A percentile compares a stretch with the other conserved stretches of the same genome.
These are phyloP conservation scores for Sula dactylatra DNA, from an alignment of 2,113 vertebrate genomes.

Conservation along the genomic window DNA sequence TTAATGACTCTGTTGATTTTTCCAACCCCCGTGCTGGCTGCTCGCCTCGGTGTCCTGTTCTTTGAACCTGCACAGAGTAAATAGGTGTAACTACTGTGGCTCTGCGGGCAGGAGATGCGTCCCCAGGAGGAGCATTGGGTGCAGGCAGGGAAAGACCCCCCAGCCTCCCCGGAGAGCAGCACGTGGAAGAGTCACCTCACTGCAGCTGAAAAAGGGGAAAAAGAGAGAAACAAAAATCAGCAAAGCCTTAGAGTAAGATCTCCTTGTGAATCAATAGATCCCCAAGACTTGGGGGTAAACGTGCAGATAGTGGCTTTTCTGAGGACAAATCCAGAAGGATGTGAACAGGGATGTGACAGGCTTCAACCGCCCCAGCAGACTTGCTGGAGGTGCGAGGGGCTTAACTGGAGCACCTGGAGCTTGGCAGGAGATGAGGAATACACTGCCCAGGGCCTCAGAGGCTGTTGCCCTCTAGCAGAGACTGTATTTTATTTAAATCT, in stretches of 20 bases:
- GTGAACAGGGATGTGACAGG: neutral
- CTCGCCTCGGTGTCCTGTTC: neutral
- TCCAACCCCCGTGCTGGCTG: neutral
- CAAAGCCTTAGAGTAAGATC: neutral
- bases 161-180: neutral
- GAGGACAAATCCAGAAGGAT: neutral
- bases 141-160: neutral
- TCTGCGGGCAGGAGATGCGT: neutral
- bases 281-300: neutral
- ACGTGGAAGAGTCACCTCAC: rapidly evolving
- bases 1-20: constrained; percentile 6
- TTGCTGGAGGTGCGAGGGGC: neutral
- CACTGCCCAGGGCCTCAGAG: neutral
- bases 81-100: neutral
- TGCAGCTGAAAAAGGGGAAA: neutral
- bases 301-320: neutral
- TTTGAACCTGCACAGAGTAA: neutral
- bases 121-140: neutral
- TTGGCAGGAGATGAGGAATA: neutral
- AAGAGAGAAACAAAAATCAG: neutral
- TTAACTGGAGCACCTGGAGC: neutral
- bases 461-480: neutral
- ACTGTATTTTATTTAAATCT: neutral
- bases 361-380: neutral
- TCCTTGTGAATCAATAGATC: neutral